Percentiles rank a stretch among this genome's conserved stretches.
Evolutionary conservation across 2,888 invertebrate genomes (phyloP).

Genomic region (Ceramica pisi): DNA sequence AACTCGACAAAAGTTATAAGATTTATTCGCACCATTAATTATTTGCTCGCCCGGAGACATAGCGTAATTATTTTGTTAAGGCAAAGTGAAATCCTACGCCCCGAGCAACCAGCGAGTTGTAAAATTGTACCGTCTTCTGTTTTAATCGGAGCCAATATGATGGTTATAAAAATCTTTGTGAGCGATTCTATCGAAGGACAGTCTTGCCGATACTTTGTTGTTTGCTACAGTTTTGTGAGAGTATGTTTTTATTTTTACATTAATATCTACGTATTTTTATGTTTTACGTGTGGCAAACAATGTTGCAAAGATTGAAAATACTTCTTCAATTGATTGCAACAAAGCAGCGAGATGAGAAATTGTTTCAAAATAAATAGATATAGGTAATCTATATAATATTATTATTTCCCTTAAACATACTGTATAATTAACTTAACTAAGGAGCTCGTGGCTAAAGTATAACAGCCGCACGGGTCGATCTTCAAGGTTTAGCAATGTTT

Average conservation of each 20-base stretch:
- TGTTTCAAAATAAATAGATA: too few relatives aligned
- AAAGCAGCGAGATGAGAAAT: too few relatives aligned
- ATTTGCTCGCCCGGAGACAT: slow-evolving; percentile 80
- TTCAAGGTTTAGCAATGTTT: too few relatives aligned
- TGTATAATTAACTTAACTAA: too few relatives aligned
- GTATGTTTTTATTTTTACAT: not conserved
- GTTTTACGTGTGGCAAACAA: not conserved
- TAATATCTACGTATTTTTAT: not conserved
- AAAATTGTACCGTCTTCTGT: slow-evolving; percentile 71
- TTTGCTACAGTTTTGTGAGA: not conserved
- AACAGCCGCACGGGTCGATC: too few relatives aligned
- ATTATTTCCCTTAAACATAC: too few relatives aligned
- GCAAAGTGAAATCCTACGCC: slow-evolving; percentile 81
- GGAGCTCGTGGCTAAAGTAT: too few relatives aligned
- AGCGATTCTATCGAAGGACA: slow-evolving; percentile 9
- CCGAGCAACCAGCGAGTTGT: slow-evolving; percentile 72
- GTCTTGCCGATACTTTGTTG: not conserved
- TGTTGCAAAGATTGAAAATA: not conserved
- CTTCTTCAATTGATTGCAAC: too few relatives aligned
- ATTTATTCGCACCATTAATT: slow-evolving; percentile 83
- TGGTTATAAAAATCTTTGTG: slow-evolving; percentile 37
- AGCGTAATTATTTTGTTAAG: slow-evolving; percentile 81
- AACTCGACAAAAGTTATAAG: slow-evolving; percentile 80
- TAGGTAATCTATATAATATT: too few relatives aligned
- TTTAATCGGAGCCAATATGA: slow-evolving; percentile 67